These are phyloP conservation scores for Habroteleia sp. DNA, from an alignment of 2,888 invertebrate species.

Conservation along the genomic window DNA sequence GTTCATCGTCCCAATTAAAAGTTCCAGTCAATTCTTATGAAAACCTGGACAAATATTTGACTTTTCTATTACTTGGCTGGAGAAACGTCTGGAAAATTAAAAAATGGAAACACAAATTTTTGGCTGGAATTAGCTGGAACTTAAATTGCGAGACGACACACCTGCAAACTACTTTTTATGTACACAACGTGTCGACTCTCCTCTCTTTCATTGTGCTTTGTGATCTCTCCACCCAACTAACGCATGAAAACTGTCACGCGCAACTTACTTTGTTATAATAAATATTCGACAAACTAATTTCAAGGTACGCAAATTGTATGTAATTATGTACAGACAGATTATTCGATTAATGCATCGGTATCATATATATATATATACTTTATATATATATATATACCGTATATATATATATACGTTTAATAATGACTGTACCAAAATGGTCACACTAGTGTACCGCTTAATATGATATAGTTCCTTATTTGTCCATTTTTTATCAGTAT, in stretches of 20 bases:
- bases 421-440: constrained; percentile 33
- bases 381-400: neutral
- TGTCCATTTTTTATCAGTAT: constrained; percentile 29
- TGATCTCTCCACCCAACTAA: constrained; percentile 5
- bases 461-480: constrained; percentile 43
- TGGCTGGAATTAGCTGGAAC: no score
- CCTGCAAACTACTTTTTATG: constrained; percentile 35
- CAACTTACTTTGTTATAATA: constrained; percentile 55
- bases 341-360: constrained; percentile 15
- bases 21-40: no score
- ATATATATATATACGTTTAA: constrained; percentile 12
- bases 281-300: constrained; percentile 73
- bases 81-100: no score
- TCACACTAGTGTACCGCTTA: constrained; percentile 27
- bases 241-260: constrained; percentile 16
- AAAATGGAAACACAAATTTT: no score
- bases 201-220: constrained; percentile 48
- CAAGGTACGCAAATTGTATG: constrained; percentile 72
- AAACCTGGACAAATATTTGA: no score
- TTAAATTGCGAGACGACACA: no score
- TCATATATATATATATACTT: neutral
- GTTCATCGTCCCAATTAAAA: no score
- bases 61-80: no score
- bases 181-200: constrained; percentile 38
- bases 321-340: constrained; percentile 68